Percentiles rank a stretch among this genome's conserved stretches.
Conservation (phyloP, 2,797 vertebrate genomes). For the Hypotaenidia philippensis region DNA sequence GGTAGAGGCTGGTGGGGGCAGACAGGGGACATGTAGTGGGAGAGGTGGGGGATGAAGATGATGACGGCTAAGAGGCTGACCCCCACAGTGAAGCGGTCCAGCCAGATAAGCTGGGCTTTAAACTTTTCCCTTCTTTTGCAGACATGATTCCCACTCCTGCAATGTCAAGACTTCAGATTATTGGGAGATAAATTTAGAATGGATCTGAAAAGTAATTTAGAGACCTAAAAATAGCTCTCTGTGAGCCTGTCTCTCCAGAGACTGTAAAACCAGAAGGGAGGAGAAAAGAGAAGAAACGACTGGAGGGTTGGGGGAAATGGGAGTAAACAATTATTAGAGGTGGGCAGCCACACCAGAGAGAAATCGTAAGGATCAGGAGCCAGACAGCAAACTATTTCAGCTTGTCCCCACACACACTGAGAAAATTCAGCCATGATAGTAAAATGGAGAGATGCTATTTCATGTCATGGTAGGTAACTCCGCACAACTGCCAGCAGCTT, state of each 20-base stretch:
- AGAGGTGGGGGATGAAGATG: neutral
- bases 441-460: neutral
- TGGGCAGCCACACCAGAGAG: neutral
- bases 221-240: conserved; percentile 29
- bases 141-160: neutral
- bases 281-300: neutral
- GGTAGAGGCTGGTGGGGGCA: neutral
- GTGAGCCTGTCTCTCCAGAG: neutral
- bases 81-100: neutral
- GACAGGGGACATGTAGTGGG: neutral
- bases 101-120: neutral
- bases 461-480: neutral
- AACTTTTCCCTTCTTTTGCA: neutral
- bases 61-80: neutral
- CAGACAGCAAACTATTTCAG: neutral
- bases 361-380: neutral
- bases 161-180: neutral
- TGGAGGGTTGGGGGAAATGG: neutral
- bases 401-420: neutral
- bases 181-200: conserved; percentile 38
- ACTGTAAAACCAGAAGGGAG: neutral
- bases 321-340: neutral
- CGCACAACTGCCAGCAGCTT: fast-evolving
- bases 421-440: neutral
- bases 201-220: conserved; percentile 45